Percentiles rank a stretch among this genome's conserved stretches.
These are phyloP conservation scores for Papilio xuthus DNA, from an alignment of 1,140 invertebrate species.

Conservation along the genomic window DNA sequence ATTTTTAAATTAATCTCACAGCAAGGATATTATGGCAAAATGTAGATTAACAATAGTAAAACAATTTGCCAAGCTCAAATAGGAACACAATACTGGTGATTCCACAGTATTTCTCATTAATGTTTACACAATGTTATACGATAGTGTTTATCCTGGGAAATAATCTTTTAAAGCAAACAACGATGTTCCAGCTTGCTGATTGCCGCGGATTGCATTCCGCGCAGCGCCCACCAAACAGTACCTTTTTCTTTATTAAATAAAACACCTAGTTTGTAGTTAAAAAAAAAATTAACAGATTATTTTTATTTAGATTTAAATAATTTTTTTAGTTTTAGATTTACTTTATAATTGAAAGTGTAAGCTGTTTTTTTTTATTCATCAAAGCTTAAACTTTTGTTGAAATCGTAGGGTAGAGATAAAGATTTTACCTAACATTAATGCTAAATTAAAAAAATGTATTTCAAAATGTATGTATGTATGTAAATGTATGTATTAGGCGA, in stretches of 20 bases:
- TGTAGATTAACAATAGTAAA: background rate
- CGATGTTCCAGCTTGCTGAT: slow-evolving; percentile 1
- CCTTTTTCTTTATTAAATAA: background rate
- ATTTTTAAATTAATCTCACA: background rate
- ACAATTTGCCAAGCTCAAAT: background rate
- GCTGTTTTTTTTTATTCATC: too few species aligned
- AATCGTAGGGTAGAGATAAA: too few species aligned
- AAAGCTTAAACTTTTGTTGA: too few species aligned
- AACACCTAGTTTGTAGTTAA: background rate
- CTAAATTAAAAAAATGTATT: too few species aligned
- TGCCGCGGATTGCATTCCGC: background rate
- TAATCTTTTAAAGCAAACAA: slow-evolving; percentile 34
- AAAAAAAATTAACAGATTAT: background rate
- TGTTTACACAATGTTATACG: slow-evolving; percentile 13
- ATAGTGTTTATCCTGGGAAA: slow-evolving; percentile 29
- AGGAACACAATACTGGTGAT: slow-evolving; percentile 8
- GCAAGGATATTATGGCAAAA: background rate
- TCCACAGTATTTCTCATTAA: slow-evolving; percentile 9
- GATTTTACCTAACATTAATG: too few species aligned
- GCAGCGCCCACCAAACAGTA: background rate
- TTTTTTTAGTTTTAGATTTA: too few species aligned
- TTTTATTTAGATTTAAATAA: too few species aligned
- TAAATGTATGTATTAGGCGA: too few species aligned
- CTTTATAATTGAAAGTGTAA: too few species aligned
- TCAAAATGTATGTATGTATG: too few species aligned